These are phyloP conservation scores for Arvicola amphibius DNA, from an alignment of 2,797 vertebrate species.

Conservation along the genomic window DNA sequence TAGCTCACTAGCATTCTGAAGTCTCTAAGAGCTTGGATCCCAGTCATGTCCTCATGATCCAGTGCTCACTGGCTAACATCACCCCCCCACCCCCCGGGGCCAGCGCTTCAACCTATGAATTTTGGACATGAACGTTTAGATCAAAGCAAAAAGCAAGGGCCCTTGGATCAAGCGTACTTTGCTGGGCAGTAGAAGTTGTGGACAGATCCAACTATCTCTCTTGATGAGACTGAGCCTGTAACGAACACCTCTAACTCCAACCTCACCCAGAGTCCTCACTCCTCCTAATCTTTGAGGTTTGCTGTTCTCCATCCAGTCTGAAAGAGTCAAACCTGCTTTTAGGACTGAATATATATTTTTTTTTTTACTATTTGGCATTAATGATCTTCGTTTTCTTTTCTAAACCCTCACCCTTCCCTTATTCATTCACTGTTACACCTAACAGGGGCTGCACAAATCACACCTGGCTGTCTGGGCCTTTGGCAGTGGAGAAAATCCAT, in stretches of 20 bases:
- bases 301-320: background rate
- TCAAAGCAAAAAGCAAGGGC: background rate
- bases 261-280: background rate
- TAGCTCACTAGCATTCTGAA: background rate
- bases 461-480: background rate
- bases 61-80: background rate
- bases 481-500: background rate
- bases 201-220: background rate
- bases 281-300: background rate
- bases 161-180: background rate
- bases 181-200: background rate
- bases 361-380: background rate
- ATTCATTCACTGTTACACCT: conserved; percentile 24
- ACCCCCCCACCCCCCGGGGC: background rate
- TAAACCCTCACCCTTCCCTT: background rate
- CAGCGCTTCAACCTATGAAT: background rate
- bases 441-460: background rate
- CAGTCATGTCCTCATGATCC: background rate
- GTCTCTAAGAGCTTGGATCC: background rate
- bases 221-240: background rate
- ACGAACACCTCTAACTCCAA: background rate
- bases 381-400: background rate
- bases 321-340: background rate
- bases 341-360: background rate
- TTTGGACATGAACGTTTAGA: background rate